Evolutionary conservation across 1,140 invertebrate species (phyloP), one percentile per base, ranked within the genome.

Genomic region (Penaeus japonicus): DNA sequence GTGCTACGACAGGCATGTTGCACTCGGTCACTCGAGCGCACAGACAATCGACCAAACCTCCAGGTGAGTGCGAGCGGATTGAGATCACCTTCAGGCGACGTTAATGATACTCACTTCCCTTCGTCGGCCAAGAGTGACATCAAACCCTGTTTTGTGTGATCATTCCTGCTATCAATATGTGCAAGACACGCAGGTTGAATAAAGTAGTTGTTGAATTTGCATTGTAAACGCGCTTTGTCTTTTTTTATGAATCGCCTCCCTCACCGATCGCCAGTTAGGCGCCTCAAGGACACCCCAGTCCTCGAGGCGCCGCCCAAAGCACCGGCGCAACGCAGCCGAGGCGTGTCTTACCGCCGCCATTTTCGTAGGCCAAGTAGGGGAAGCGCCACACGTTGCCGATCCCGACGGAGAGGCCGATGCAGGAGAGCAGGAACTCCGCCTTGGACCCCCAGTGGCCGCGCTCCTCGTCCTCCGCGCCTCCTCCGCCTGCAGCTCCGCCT

Each of bases 331-430:
- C 62, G 62, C n/a, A 70, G 10, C n/a, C n/a, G 2, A 10, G 5
- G 30, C 10, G n/a, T 30, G 94, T 94, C 91, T 90, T 89, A 93
- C 92, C 92, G 90, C 92, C 92, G 18, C 92, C 92, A 89, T 93
- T 93, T 89, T 92, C 91, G 87, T 92, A 93, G 18, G 92, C 92
- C n/a, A 93, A 84, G 87, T 92, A 93, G 10, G 92, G 92, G 89
- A 93, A 93, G 27, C 92, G 87, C 92, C 92, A 93, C 5, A 93
- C 91, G 86, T 93, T 93, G 59, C 92, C 92, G 54, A 93, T 92
- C 5, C 92, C 92, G 5, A 93, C 92, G 30, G 92, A 93, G 27
- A 92, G 90, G 24, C 92, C 92, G 24, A 93, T 89, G 83, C 92
- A 92, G 17, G 92, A 92, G 2, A 93, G 89, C 12, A 93, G 87